Conservation (phyloP, 2,113 vertebrate genomes). For the Oxygymnocypris stewartii region DNA sequence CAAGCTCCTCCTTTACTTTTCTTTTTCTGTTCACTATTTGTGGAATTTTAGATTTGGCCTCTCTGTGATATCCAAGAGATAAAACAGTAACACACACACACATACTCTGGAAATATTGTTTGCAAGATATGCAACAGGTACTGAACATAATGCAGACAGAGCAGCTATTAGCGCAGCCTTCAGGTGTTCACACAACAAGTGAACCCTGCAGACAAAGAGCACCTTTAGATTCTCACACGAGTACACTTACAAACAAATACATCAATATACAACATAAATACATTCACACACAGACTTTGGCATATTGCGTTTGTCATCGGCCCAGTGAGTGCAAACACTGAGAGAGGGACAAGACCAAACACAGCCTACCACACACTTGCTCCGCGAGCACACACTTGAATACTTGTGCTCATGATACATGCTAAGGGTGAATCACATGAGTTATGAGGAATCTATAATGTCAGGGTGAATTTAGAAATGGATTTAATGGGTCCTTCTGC, state of each 20-base stretch:
- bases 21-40: neutral
- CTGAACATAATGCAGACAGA: neutral
- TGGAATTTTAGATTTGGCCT: conserved; percentile 27
- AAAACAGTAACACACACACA: neutral
- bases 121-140: conserved; percentile 20
- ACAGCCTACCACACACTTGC: neutral
- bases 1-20: neutral
- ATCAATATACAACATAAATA: conserved; percentile 6
- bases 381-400: neutral
- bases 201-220: neutral
- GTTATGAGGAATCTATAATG: conserved; percentile 28
- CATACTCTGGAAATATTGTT: neutral
- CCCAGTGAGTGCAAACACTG: conserved; percentile 2
- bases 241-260: conserved; percentile 13
- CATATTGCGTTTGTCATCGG: neutral
- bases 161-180: neutral
- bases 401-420: neutral
- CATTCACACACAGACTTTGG: neutral
- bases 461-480: conserved; percentile 19
- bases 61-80: neutral
- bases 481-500: neutral
- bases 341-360: conserved; percentile 28
- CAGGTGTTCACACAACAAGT: conserved; percentile 16
- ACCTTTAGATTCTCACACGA: neutral
- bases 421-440: conserved; percentile 37